A percentile compares a stretch with the other conserved stretches of the same genome.
Conservation (phyloP, 2,888 invertebrate genomes). For the Apodemia hepburni region DNA sequence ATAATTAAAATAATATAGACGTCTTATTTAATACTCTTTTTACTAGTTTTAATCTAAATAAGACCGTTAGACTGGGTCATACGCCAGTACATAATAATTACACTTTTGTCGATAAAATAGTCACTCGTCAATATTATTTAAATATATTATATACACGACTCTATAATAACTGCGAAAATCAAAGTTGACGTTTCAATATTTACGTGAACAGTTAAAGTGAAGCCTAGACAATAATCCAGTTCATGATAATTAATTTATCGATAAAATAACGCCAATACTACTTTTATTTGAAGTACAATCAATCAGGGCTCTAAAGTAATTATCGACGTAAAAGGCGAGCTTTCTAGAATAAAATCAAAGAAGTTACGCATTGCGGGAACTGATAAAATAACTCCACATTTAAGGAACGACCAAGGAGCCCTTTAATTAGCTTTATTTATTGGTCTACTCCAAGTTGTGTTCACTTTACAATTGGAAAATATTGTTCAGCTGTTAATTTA, state of each 20-base stretch:
- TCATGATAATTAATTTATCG: not conserved
- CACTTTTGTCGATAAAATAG: too few species aligned
- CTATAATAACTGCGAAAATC: too few species aligned
- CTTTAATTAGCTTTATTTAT: conserved; percentile 31
- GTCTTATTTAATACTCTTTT: too few species aligned
- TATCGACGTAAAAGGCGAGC: not conserved
- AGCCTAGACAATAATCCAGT: not conserved
- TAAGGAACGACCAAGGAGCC: conserved; percentile 17
- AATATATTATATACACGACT: too few species aligned
- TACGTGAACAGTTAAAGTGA: too few species aligned
- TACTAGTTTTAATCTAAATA: too few species aligned
- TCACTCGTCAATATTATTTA: too few species aligned
- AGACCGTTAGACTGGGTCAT: too few species aligned
- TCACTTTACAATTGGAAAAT: conserved; percentile 12
- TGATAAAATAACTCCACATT: conserved; percentile 19
- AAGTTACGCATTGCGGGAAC: conserved; percentile 4
- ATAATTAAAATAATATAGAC: too few species aligned
- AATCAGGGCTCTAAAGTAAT: conserved; percentile 5
- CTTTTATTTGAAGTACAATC: not conserved
- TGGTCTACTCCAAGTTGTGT: conserved; percentile 12
- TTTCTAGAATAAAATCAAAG: conserved; percentile 17
- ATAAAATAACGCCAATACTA: not conserved
- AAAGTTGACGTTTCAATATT: too few species aligned
- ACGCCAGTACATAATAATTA: too few species aligned
- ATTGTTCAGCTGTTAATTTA: not conserved